Conservation (phyloP, 2,888 invertebrate species). For the Perdita meconis region DNA sequence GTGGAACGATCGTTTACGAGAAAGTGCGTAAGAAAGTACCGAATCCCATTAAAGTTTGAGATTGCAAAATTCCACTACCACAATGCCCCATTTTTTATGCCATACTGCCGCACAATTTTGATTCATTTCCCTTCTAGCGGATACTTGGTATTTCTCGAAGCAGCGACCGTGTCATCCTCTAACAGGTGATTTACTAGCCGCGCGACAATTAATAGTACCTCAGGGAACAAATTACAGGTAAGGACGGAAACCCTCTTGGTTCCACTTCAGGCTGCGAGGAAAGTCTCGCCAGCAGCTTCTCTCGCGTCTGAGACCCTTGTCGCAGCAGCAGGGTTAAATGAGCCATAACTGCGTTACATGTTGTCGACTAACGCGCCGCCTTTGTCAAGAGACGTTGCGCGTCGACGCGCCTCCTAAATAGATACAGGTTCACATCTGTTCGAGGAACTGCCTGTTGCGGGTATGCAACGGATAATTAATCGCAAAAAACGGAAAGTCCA, state of each 20-base stretch:
- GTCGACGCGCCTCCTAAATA: slow-evolving; percentile 61
- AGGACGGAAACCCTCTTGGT: neutral
- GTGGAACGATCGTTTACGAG: no score
- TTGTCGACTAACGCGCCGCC: slow-evolving; percentile 54
- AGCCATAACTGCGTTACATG: slow-evolving; percentile 56
- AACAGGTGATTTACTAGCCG: no score
- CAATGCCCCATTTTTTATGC: no score
- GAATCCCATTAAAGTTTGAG: no score
- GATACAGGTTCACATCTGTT: slow-evolving; percentile 39
- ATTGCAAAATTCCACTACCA: no score
- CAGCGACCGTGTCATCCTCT: no score
- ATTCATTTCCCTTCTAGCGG: no score
- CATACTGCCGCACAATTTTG: no score
- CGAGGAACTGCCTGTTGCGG: slow-evolving; percentile 26
- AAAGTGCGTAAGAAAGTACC: no score
- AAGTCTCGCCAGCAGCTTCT: slow-evolving; percentile 20
- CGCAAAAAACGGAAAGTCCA: slow-evolving; percentile 1
- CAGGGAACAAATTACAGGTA: slow-evolving; percentile 12
- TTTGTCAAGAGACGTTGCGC: slow-evolving; percentile 52
- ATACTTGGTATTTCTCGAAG: no score
- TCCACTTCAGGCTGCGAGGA: neutral
- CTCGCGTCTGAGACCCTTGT: slow-evolving; percentile 29
- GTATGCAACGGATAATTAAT: slow-evolving; percentile 26
- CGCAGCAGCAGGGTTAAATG: slow-evolving; percentile 46
- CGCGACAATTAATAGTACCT: no score